Evolutionary conservation across 2,113 vertebrate genomes (phyloP), one percentile per base, ranked within the genome.

Genomic region (Leucopsar rothschildi): DNA sequence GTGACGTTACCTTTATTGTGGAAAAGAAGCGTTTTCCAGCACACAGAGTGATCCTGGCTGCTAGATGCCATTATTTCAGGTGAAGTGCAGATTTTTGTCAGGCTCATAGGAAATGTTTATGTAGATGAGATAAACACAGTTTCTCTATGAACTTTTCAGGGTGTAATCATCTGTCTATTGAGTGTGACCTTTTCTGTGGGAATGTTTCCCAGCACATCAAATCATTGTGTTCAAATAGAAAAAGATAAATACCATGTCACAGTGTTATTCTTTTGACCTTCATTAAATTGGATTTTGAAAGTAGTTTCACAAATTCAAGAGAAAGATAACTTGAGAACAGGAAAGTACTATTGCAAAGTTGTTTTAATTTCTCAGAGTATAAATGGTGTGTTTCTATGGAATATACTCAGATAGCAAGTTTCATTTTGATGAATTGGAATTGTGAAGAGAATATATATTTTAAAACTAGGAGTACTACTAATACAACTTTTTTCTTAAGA

Each of bases 1-100:
- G 99, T 16, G 99, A 99, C 2, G 99, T 99, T 95, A 99, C 99
- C 53, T 99, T 99, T 86, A 97, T 99, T 29, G 99, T 99, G 97
- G 99, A 99, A 96, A 99, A 99, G 97, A 99, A 99, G 93, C 98
- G 98, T 17, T 99, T 99, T 96, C 98, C 99, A 0, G 99, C 99
- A 7, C 99, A 99, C 97, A 98, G 99, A 76, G 99, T 99, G 82
- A 99, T 99, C 96, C 98, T 99, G 97, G 99, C 99, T 57, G 99
- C 99, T 11, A 98, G 99, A 52, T 99, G 99, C 92, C 99, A 99
- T 80, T 99, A 99, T 97, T 99, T 99, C 98, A 99, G 99, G 99
- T 99, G 93, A 97, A 68, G 40, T 82, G 70, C 64, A n/a, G 60
- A 57, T 86, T 94, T 65, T 80, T 95, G 71, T 72, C 68, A 91